Conservation (phyloP, 2,888 invertebrate genomes). For the Boloria euphrosyne region DNA sequence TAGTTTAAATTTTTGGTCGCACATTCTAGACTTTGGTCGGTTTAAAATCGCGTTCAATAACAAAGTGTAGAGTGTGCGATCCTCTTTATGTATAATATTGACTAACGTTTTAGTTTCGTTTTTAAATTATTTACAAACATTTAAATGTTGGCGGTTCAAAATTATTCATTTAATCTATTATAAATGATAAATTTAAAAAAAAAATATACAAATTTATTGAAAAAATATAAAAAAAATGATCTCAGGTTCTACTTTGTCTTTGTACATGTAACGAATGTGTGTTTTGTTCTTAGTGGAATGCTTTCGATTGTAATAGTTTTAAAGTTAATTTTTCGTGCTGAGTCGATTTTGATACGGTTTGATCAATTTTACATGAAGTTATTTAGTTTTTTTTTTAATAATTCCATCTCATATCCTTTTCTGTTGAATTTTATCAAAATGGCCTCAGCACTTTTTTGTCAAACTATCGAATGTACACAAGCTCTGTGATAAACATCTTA, state of each 20-base stretch:
- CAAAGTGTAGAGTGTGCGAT: background rate
- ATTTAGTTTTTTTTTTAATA: background rate
- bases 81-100: slow-evolving; percentile 1
- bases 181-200: slow-evolving; percentile 47
- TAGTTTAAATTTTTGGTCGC: slow-evolving; percentile 21
- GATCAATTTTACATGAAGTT: no score
- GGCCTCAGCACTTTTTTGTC: slow-evolving; percentile 12
- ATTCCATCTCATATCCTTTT: background rate
- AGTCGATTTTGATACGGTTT: slow-evolving; percentile 5
- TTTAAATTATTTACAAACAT: slow-evolving; percentile 13
- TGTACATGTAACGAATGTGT: slow-evolving; percentile 13
- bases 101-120: slow-evolving; percentile 7
- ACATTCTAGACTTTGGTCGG: background rate
- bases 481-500: slow-evolving; percentile 21
- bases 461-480: slow-evolving; percentile 18
- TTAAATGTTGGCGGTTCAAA: slow-evolving; percentile 12
- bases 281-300: slow-evolving; percentile 10
- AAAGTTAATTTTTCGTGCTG: slow-evolving; percentile 6
- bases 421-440: background rate
- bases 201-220: slow-evolving; percentile 55
- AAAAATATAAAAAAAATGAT: slow-evolving; percentile 72
- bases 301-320: background rate
- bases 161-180: slow-evolving; percentile 17
- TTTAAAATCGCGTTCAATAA: slow-evolving; percentile 2
- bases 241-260: slow-evolving; percentile 54